Evolutionary conservation across 2,797 vertebrate genomes (phyloP).

Genomic region (Chloroceryle inda): DNA sequence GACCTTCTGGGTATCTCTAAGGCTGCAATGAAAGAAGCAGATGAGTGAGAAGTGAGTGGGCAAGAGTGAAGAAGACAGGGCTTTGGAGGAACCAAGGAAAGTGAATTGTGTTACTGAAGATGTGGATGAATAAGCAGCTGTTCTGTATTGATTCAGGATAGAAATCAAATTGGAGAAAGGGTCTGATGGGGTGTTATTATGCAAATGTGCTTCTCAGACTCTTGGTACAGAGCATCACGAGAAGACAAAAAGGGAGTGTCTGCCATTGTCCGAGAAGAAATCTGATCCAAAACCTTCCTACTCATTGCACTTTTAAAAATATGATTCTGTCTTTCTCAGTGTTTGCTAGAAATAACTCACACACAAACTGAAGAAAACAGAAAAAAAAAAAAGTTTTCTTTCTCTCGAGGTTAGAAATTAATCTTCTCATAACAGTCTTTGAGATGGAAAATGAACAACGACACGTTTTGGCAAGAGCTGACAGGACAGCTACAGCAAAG

Average conservation of each 20-base stretch:
- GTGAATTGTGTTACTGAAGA: background rate
- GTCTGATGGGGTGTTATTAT: background rate
- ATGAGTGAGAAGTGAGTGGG: background rate
- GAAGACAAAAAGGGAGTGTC: background rate
- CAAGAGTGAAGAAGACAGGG: background rate
- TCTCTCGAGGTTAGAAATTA: constrained; percentile 32
- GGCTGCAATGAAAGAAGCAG: background rate
- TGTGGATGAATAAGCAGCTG: background rate
- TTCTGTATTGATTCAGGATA: background rate
- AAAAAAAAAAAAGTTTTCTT: background rate
- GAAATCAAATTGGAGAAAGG: background rate
- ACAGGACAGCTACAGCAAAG: constrained; percentile 23
- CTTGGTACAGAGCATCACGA: background rate
- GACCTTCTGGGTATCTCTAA: background rate
- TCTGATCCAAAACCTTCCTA: background rate
- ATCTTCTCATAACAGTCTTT: constrained; percentile 17
- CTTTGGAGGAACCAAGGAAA: background rate
- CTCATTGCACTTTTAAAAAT: background rate
- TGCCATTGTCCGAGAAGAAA: background rate
- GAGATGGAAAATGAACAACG: constrained; percentile 38
- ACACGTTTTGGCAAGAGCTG: constrained; percentile 25
- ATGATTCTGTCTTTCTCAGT: background rate
- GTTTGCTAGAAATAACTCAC: constrained; percentile 7
- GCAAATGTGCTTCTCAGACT: background rate
- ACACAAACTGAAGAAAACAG: constrained; percentile 24